phyloP scores from a whole-genome alignment of 1,140 invertebrate species.

The Drosophila grimshawi region DNA sequence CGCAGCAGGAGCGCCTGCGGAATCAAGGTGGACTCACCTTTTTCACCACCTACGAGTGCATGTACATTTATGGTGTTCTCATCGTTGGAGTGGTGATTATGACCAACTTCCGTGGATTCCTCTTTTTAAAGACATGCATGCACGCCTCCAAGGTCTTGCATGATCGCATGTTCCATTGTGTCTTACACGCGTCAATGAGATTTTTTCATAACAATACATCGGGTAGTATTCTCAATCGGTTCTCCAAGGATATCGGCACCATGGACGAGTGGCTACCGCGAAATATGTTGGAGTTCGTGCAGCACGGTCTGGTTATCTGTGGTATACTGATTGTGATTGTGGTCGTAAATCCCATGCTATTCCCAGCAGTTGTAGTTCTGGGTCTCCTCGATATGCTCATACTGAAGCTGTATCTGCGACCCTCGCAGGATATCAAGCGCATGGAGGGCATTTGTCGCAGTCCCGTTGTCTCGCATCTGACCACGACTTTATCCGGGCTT shows the following conservation, averaged over 20 bases:
- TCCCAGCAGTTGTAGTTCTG: conserved; percentile 87
- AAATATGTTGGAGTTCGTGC: conserved; percentile 88
- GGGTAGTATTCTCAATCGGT: conserved; percentile 91
- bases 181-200: conserved; percentile 91
- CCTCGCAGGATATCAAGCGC: conserved; percentile 92
- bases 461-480: conserved; percentile 93
- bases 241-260: conserved; percentile 92
- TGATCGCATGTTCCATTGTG: conserved; percentile 92
- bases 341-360: conserved; percentile 89
- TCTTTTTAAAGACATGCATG: conserved; percentile 93
- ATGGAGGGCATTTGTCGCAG: conserved; percentile 91
- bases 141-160: conserved; percentile 92
- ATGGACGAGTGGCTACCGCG: conserved; percentile 92
- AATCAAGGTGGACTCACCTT: conserved; percentile 54
- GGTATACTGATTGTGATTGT: conserved; percentile 89
- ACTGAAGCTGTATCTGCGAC: conserved; percentile 90
- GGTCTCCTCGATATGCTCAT: conserved; percentile 88
- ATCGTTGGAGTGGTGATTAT: conserved; percentile 77
- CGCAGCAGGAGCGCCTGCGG: conserved; percentile 85
- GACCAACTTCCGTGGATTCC: conserved; percentile 87
- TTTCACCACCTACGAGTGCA: conserved; percentile 73
- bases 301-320: conserved; percentile 86
- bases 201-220: conserved; percentile 94
- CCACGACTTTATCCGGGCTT: conserved; percentile 91
- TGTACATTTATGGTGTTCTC: conserved; percentile 79